Percentiles rank a stretch among this genome's conserved stretches.
phyloP scores from a whole-genome alignment of 2,797 vertebrate genomes.

The Rachycentron canadum region DNA sequence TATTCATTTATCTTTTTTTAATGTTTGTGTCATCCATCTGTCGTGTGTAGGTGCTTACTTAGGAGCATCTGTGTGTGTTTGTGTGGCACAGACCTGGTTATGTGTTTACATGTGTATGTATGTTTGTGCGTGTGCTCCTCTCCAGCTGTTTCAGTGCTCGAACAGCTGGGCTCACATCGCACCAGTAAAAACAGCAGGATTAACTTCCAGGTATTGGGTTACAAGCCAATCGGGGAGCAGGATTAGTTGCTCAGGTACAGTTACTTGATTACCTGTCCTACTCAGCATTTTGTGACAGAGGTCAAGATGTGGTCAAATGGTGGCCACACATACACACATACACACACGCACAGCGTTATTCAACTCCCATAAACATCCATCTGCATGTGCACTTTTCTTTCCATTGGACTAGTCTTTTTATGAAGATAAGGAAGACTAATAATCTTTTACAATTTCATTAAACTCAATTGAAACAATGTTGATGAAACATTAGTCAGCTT shows the following conservation, averaged over 20 bases:
- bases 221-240: slow-evolving; percentile 74
- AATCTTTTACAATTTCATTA: background rate
- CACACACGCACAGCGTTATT: slow-evolving; percentile 41
- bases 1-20: slow-evolving; percentile 39
- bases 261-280: slow-evolving; percentile 70
- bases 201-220: slow-evolving; percentile 72
- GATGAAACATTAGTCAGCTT: background rate
- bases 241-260: slow-evolving; percentile 80
- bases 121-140: background rate
- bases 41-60: slow-evolving; percentile 9
- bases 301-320: slow-evolving; percentile 68
- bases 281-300: slow-evolving; percentile 59
- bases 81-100: slow-evolving; percentile 24
- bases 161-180: slow-evolving; percentile 40
- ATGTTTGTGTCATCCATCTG: slow-evolving; percentile 53
- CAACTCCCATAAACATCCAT: slow-evolving; percentile 19
- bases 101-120: slow-evolving; percentile 9
- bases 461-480: background rate
- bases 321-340: slow-evolving; percentile 56
- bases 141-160: slow-evolving; percentile 27
- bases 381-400: slow-evolving; percentile 31
- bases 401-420: background rate
- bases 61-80: slow-evolving; percentile 36
- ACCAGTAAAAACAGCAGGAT: slow-evolving; percentile 69
- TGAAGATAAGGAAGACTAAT: background rate